Conservation (phyloP, 2,113 vertebrate species). For the Semicossyphus pulcher region DNA sequence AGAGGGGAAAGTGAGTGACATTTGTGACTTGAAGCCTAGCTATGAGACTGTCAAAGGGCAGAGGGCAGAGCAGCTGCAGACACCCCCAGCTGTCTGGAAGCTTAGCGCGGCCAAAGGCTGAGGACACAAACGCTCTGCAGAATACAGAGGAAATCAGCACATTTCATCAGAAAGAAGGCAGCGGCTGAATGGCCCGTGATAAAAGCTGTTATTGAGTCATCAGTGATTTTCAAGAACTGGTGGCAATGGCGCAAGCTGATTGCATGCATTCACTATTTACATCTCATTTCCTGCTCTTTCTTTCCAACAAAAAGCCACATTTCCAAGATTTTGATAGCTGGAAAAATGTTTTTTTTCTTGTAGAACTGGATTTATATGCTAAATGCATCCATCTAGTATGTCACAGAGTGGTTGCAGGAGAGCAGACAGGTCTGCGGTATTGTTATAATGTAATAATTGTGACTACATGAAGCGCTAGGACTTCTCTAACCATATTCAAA, state of each 20-base stretch:
- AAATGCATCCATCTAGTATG: constrained; percentile 28
- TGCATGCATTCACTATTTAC: constrained; percentile 74
- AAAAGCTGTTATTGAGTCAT: constrained; percentile 71
- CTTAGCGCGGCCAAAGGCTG: constrained; percentile 53
- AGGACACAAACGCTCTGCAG: constrained; percentile 41
- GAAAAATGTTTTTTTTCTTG: constrained; percentile 16
- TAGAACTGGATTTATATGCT: constrained; percentile 37
- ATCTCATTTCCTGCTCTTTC: constrained; percentile 75
- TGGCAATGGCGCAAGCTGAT: constrained; percentile 67
- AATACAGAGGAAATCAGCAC: constrained; percentile 68
- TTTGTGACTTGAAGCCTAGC: constrained; percentile 30
- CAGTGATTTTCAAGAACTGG: constrained; percentile 66
- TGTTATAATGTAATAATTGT: constrained; percentile 11
- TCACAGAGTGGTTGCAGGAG: constrained; percentile 9
- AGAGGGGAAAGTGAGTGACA: constrained; percentile 31
- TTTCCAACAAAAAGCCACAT: constrained; percentile 52
- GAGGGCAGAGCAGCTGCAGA: constrained; percentile 73
- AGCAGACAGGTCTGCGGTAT: constrained; percentile 12
- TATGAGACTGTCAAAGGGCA: constrained; percentile 54
- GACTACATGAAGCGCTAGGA: too few relatives aligned
- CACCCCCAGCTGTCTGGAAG: constrained; percentile 69
- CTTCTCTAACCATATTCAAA: too few relatives aligned
- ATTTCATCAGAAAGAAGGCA: constrained; percentile 70
- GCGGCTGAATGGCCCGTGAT: constrained; percentile 72
- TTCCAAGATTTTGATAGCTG: constrained; percentile 49